phyloP scores from a whole-genome alignment of 2,113 vertebrate genomes.

The Nesogale talazaci region DNA sequence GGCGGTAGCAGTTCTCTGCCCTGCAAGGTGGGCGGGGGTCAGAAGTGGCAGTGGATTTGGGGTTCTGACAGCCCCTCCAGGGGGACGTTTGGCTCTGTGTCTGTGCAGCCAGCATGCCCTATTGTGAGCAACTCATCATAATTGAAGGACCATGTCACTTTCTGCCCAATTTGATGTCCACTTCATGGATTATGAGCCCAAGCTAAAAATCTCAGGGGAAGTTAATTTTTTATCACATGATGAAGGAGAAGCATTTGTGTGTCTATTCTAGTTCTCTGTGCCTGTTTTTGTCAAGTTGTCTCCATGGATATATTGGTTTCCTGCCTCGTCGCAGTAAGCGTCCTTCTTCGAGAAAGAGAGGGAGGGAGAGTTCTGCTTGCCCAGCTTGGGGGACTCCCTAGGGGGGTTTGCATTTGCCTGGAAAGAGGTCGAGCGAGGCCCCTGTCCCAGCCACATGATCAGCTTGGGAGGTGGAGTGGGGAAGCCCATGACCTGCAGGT shows the following conservation, averaged over 20 bases:
- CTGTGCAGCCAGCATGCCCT: constrained; percentile 73
- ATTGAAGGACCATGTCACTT: constrained; percentile 84
- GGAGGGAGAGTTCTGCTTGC: no score
- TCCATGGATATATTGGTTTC: not conserved
- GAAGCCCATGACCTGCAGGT: rapidly evolving
- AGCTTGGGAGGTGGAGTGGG: not conserved
- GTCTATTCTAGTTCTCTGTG: not conserved
- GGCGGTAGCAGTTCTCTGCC: not conserved
- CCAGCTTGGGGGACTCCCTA: no score
- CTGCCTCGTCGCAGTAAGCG: not conserved
- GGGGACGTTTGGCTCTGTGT: constrained; percentile 72
- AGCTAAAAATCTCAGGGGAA: constrained; percentile 61
- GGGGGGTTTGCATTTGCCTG: not conserved
- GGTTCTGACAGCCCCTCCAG: constrained; percentile 78
- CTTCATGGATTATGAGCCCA: constrained; percentile 85
- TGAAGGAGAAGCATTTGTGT: not conserved
- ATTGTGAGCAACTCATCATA: constrained; percentile 84
- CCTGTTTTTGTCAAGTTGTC: not conserved
- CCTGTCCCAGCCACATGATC: not conserved
- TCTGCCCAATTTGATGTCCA: constrained; percentile 80
- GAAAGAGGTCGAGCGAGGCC: not conserved
- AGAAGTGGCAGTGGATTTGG: not conserved
- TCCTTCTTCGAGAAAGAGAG: no score
- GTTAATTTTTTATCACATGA: constrained; percentile 67
- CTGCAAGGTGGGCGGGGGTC: not conserved